A percentile compares a stretch with the other conserved stretches of the same genome.
Conservation (phyloP, 2,113 vertebrate genomes). For the Glaucomys volans region DNA sequence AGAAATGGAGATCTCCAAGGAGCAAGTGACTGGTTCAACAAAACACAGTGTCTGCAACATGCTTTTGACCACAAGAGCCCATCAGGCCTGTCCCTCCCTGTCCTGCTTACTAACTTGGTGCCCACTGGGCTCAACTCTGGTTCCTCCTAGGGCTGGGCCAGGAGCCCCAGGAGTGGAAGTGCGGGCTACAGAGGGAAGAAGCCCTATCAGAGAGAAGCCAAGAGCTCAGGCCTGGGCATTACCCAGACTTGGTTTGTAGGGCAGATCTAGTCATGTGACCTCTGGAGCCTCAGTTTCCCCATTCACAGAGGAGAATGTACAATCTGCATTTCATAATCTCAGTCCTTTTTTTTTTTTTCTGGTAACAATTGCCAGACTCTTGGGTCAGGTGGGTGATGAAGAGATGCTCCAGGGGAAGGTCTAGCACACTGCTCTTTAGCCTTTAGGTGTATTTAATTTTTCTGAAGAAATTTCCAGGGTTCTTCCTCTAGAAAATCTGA, state of each 20-base stretch:
- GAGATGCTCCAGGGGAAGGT: too few relatives aligned
- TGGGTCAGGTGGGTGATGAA: accelerated
- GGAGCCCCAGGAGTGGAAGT: background rate
- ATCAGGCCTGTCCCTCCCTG: background rate
- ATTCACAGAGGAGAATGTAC: accelerated
- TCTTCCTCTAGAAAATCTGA: background rate
- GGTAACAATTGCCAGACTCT: too few relatives aligned
- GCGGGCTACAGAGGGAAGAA: background rate
- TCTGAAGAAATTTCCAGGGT: background rate
- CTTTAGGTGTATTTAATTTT: background rate
- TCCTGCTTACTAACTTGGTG: background rate
- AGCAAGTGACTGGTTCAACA: background rate
- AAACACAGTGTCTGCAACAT: too few relatives aligned
- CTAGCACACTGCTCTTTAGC: background rate
- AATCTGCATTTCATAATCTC: too few relatives aligned
- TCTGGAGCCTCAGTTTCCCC: background rate
- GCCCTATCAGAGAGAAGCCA: background rate
- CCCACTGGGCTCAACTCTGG: background rate
- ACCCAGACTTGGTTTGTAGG: background rate
- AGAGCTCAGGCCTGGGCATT: background rate
- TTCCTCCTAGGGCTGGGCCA: accelerated
- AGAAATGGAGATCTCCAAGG: background rate
- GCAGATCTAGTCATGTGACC: background rate
- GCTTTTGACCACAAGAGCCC: too few relatives aligned
- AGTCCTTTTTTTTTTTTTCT: background rate